phyloP scores from a whole-genome alignment of 2,113 vertebrate genomes.

The Nothoprocta pentlandii region DNA sequence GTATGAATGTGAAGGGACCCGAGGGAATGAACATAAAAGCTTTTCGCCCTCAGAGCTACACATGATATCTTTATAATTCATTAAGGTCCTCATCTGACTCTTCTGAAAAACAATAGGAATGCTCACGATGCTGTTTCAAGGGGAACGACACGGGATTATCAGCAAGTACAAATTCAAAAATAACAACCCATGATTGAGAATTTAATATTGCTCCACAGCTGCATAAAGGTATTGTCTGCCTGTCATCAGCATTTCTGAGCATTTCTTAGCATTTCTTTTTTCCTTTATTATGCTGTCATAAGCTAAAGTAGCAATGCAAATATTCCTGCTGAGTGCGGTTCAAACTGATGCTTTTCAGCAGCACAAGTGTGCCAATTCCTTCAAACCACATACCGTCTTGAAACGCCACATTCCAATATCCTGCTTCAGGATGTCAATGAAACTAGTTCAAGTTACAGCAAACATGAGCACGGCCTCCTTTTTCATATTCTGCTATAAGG shows the following conservation, averaged over 20 bases:
- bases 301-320: not conserved
- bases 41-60: not conserved
- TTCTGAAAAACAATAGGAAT: not conserved
- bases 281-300: not conserved
- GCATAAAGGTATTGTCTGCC: not conserved
- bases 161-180: not conserved
- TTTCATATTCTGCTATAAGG: not conserved
- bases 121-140: not conserved
- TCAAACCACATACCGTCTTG: not conserved
- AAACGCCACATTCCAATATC: not conserved
- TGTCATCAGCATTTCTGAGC: not conserved
- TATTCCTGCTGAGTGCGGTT: not conserved
- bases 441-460: not conserved
- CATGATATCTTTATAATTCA: not conserved
- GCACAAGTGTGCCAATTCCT: not conserved
- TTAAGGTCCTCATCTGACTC: not conserved
- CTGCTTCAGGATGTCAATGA: not conserved
- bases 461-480: fast-evolving
- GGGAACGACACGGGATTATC: not conserved
- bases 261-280: not conserved
- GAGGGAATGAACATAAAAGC: not conserved
- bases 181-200: not conserved
- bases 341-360: not conserved
- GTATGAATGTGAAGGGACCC: not conserved
- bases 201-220: not conserved